Conservation (phyloP, 1,140 invertebrate genomes). For the Zophobas morio region DNA sequence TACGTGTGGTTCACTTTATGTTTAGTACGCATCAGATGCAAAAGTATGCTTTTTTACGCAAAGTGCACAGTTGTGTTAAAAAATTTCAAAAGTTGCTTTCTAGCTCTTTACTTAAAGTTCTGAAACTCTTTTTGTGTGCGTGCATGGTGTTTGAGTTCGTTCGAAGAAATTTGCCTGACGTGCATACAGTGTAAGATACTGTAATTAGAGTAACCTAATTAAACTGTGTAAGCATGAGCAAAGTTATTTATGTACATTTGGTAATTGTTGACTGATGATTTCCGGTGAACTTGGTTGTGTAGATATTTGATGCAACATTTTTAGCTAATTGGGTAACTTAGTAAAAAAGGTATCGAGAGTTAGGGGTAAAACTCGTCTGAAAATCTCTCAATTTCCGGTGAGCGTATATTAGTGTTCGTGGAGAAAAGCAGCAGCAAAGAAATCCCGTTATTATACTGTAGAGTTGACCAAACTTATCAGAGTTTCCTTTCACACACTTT, state of each 20-base stretch:
- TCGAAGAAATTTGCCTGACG: too few relatives aligned
- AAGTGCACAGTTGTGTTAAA: too few relatives aligned
- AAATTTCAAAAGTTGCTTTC: too few relatives aligned
- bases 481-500: slow-evolving; percentile 9
- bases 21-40: too few relatives aligned
- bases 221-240: neutral
- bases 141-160: too few relatives aligned
- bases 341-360: slow-evolving; percentile 11
- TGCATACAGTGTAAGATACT: too few relatives aligned
- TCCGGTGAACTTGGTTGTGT: slow-evolving; percentile 1
- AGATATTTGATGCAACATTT: slow-evolving; percentile 18
- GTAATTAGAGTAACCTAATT: too few relatives aligned
- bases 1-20: too few relatives aligned
- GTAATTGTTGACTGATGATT: neutral
- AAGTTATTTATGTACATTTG: neutral
- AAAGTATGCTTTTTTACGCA: too few relatives aligned
- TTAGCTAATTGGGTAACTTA: slow-evolving; percentile 24
- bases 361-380: slow-evolving; percentile 12
- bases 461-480: slow-evolving; percentile 25
- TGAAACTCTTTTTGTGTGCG: too few relatives aligned
- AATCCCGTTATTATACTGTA: slow-evolving; percentile 12
- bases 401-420: slow-evolving; percentile 30
- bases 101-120: too few relatives aligned
- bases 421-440: slow-evolving; percentile 13
- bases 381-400: slow-evolving; percentile 26